Evolutionary conservation across 2,888 invertebrate genomes (phyloP).

Genomic region (Lapara coniferarum): DNA sequence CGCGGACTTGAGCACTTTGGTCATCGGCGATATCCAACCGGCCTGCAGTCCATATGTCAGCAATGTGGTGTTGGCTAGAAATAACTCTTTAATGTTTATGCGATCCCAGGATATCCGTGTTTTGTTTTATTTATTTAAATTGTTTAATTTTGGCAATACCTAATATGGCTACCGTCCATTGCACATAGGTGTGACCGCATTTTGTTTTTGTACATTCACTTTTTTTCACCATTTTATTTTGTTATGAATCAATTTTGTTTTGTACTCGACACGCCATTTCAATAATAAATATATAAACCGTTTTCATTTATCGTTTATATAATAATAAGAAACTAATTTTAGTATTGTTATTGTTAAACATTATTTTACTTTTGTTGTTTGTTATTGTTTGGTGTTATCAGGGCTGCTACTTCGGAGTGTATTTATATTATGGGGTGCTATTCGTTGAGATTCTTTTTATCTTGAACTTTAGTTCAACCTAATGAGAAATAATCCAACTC

Average conservation of each 20-base stretch:
- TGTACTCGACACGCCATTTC: constrained; percentile 14
- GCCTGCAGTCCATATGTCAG: constrained; percentile 69
- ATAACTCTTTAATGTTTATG: constrained; percentile 41
- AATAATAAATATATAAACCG: constrained; percentile 4
- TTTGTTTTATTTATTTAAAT: constrained; percentile 52
- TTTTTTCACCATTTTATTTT: constrained; percentile 22
- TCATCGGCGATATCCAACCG: constrained; percentile 76
- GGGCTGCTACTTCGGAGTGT: background rate
- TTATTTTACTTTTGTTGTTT: background rate
- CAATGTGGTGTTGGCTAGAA: constrained; percentile 68
- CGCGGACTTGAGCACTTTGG: constrained; percentile 61
- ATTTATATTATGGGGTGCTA: too few species aligned
- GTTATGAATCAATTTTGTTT: background rate
- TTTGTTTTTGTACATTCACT: constrained; percentile 28
- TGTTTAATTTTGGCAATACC: constrained; percentile 38
- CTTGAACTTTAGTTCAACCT: too few species aligned
- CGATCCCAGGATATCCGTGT: constrained; percentile 45
- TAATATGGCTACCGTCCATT: constrained; percentile 49
- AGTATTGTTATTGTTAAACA: background rate
- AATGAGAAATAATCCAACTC: too few species aligned
- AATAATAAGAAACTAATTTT: constrained; percentile 12
- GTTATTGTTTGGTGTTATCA: constrained; percentile 1
- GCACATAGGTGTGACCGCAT: constrained; percentile 44
- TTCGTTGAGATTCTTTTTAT: too few species aligned
- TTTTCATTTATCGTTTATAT: constrained; percentile 24